Evolutionary conservation across 2,113 vertebrate species (phyloP), one percentile per base, ranked within the genome.

Genomic region (Loxodonta africana): DNA sequence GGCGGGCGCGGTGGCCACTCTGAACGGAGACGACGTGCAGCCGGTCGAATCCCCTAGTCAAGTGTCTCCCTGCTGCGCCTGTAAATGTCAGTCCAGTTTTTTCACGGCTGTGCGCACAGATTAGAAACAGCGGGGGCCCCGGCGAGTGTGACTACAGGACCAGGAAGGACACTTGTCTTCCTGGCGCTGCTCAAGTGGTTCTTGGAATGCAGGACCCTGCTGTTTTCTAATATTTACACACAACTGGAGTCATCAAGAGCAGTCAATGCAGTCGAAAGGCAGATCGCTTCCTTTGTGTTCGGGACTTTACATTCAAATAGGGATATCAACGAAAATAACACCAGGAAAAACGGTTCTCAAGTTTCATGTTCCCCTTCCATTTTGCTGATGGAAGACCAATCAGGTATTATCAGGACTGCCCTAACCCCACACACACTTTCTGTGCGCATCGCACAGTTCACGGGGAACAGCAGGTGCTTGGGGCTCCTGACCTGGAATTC

Each of bases 211-310:
- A 99, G 99, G 99, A 99, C 98, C 99, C 99, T 96, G 99, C 99
- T 99, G 99, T 99, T 99, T 99, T 99, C 99, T 99, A 99, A 99
- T 99, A 99, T 99, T 99, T 99, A 99, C 99, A 99, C 99, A 99
- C 99, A 99, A 99, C 99, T 99, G 99, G 98, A 99, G 99, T 99
- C 99, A 99, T 99, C 98, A 98, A 98, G 98, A 98, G 98, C 98
- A 98, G 98, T 98, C 98, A 99, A 98, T 98, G 99, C 98, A 98
- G 98, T 98, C 98, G 98, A 98, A 98, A 98, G 98, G 98, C 98
- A 93, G 98, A 95, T 93, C 65, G 97, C 98, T 98, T 98, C 98
- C 97, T 99, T 98, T 98, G 98, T 99, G 98, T 98, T 96, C 65
- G 97, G 95, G 98, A 96, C 97, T 98, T 97, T 97, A 96, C 98